phyloP scores from a whole-genome alignment of 2,888 invertebrate species.

The Reticulitermes lucifugus region DNA sequence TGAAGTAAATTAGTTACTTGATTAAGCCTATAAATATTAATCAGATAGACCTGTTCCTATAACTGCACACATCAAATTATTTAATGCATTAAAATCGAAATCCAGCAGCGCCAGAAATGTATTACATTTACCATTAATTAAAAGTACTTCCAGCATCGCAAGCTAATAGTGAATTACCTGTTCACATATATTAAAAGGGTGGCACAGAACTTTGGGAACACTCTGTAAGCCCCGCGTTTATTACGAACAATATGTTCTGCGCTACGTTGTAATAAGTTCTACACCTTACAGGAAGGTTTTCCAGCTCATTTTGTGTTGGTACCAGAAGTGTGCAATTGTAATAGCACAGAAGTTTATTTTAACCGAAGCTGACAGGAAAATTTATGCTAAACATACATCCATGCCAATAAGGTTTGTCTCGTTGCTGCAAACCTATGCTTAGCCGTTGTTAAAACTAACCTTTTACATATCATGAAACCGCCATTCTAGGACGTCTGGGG shows the following conservation, averaged over 20 bases:
- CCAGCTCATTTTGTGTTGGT: not conserved
- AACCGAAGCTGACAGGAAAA: constrained; percentile 17
- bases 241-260: not conserved
- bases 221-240: not conserved
- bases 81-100: too few relatives aligned
- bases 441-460: constrained; percentile 35
- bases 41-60: too few relatives aligned
- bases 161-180: too few relatives aligned
- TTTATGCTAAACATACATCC: constrained; percentile 44
- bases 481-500: not conserved
- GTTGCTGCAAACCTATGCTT: constrained; percentile 28
- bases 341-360: not conserved
- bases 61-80: too few relatives aligned
- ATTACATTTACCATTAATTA: too few relatives aligned
- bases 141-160: too few relatives aligned
- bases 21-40: too few relatives aligned
- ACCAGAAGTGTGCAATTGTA: not conserved
- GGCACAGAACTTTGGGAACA: not conserved
- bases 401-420: constrained; percentile 41
- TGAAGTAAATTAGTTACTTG: too few relatives aligned
- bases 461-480: constrained; percentile 25
- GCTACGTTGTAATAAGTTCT: not conserved
- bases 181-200: too few relatives aligned
- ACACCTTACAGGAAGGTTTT: not conserved
- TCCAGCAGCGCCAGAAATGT: too few relatives aligned